Evolutionary conservation across 2,113 vertebrate species (phyloP).

Genomic region (Poeciliopsis turrubarensis): DNA sequence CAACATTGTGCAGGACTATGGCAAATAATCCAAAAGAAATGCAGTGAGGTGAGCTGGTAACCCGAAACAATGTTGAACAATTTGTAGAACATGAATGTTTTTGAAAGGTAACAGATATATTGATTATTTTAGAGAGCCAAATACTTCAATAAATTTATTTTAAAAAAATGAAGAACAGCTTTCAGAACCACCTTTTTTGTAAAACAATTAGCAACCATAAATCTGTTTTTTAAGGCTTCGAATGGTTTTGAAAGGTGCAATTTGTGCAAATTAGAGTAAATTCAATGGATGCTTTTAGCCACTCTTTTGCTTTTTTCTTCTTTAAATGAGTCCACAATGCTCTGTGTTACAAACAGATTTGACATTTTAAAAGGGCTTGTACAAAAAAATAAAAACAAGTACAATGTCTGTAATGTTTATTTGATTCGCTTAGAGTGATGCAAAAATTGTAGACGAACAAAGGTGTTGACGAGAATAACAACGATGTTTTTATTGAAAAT

Average conservation of each 20-base stretch:
- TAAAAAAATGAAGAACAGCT: neutral
- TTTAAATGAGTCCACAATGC: neutral
- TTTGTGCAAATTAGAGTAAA: constrained; percentile 1
- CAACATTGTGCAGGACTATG: neutral
- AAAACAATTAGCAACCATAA: constrained; percentile 6
- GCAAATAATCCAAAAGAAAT: neutral
- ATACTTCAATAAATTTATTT: neutral
- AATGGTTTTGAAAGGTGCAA: neutral
- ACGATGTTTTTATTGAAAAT: neutral
- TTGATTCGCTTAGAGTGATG: neutral
- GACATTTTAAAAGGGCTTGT: neutral
- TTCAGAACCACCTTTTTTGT: neutral
- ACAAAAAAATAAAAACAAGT: neutral
- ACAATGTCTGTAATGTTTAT: neutral
- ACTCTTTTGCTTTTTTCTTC: constrained; percentile 3
- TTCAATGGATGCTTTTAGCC: constrained; percentile 9
- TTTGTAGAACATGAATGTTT: neutral
- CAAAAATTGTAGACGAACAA: neutral
- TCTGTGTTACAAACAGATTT: constrained; percentile 4
- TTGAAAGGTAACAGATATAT: neutral
- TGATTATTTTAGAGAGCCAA: neutral
- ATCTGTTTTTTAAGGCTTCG: neutral
- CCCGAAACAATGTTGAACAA: neutral
- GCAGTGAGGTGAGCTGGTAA: too few relatives aligned
- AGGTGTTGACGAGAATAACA: neutral